Base-by-base conservation (phyloP, 2,888 invertebrate species). In the Phengaris alcon region DNA sequence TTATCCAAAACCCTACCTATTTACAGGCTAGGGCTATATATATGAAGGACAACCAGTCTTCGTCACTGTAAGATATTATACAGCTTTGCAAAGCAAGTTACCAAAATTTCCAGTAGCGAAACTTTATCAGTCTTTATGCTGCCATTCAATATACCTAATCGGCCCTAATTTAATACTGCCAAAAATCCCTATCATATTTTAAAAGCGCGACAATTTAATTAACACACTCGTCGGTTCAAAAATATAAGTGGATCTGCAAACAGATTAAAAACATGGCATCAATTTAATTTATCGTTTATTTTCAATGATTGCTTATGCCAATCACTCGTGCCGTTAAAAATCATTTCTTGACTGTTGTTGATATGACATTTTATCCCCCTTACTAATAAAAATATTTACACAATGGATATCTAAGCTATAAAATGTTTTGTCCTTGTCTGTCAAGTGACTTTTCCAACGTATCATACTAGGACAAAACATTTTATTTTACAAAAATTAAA, bases 201-300 rank as follows among this genome's bases (percentile, higher is more conserved):
- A 10, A 35, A 64, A 64, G 35, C 35, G 35, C 13, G 64, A 64
- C 64, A 64, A 64, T 44, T 64, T 64, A 64, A 64, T 64, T 35
- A 64, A 64, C 35, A 35, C 35, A 44, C 64, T 64, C 6, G 35
- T 44, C 35, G 35, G 35, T 35, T 64, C 13, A 64, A 64, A 64
- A 64, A 64, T 64, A 44, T 35, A 64, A 64, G 64, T 35, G 12
- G 44, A 64, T 44, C 59, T 64, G 64, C 35, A 64, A 64, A 35
- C 64, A 35, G 35, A 64, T 64, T 64, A 12, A 64, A 64, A 64
- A 64, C 64, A 64, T 64, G 35, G 9, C 64, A 35, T 64, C 64
- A 64, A 64, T 64, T 64, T 35, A 35, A 35, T 6, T 64, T 64
- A 64, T 64, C 64, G 64, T 35, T 64, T 12, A 64, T 64, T 64